Conservation (phyloP, 1,140 invertebrate species). For the Tenebrio molitor region DNA sequence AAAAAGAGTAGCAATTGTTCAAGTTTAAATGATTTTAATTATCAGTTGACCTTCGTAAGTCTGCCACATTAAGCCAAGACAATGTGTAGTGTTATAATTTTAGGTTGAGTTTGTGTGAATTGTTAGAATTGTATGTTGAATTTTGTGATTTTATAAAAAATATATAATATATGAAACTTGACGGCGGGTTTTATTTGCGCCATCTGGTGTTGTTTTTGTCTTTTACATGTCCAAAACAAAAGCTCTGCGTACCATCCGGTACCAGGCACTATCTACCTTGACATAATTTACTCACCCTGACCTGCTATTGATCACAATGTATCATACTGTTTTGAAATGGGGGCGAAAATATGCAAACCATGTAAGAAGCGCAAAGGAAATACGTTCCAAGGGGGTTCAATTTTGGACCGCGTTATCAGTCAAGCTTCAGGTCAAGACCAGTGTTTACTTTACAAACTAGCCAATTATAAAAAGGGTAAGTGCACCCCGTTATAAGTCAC, state of each 20-base stretch:
- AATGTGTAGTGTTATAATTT: slow-evolving; percentile 49
- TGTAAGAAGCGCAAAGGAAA: slow-evolving; percentile 62
- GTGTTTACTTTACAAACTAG: slow-evolving; percentile 87
- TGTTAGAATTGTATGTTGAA: slow-evolving; percentile 62
- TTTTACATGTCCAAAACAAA: not conserved
- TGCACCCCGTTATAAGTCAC: slow-evolving; percentile 29
- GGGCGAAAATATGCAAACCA: slow-evolving; percentile 67
- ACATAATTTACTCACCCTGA: slow-evolving; percentile 46
- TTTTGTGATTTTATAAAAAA: slow-evolving; percentile 64
- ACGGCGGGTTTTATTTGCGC: not conserved
- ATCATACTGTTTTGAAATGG: slow-evolving; percentile 56
- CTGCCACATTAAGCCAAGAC: slow-evolving; percentile 37
- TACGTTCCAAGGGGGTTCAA: slow-evolving; percentile 76
- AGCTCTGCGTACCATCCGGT: not conserved
- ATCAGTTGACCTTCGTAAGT: slow-evolving; percentile 45
- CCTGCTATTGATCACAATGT: slow-evolving; percentile 31
- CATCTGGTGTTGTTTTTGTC: not conserved
- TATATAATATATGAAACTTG: not conserved
- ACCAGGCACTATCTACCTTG: slow-evolving; percentile 24
- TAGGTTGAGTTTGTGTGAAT: slow-evolving; percentile 62
- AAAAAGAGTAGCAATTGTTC: slow-evolving; percentile 48
- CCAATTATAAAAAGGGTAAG: slow-evolving; percentile 89
- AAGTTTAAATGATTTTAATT: slow-evolving; percentile 55
- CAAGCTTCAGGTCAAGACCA: slow-evolving; percentile 87
- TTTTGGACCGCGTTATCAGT: slow-evolving; percentile 88